Conservation (phyloP, 1,140 invertebrate genomes). For the Neodiprion virginianus region DNA sequence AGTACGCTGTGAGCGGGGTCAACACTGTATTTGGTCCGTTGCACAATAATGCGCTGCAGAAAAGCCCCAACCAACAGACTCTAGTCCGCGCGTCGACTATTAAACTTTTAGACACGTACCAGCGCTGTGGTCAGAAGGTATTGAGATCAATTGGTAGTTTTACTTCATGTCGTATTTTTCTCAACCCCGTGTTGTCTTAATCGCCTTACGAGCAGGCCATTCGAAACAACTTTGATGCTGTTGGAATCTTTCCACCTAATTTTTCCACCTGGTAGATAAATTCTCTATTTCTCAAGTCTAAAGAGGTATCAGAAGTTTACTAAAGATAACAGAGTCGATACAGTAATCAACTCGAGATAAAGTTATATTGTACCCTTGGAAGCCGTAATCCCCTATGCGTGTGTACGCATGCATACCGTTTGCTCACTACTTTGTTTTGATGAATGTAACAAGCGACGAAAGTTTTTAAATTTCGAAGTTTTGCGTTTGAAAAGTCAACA, state of each 20-base stretch:
- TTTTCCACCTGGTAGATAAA: not conserved
- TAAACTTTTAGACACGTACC: slow-evolving; percentile 76
- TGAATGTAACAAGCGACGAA: no score
- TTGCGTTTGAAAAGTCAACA: no score
- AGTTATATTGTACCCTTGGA: no score
- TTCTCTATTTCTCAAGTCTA: not conserved
- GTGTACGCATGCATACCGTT: no score
- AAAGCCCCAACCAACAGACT: slow-evolving; percentile 67
- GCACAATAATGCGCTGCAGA: slow-evolving; percentile 58
- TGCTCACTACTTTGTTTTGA: no score
- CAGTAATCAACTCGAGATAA: no score
- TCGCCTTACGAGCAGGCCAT: not conserved
- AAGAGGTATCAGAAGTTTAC: not conserved
- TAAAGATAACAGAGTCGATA: not conserved
- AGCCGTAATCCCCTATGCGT: no score
- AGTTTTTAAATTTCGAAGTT: no score
- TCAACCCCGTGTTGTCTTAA: slow-evolving; percentile 14
- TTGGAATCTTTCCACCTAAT: no score
- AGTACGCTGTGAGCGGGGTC: slow-evolving; percentile 56
- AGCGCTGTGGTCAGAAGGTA: slow-evolving; percentile 75
- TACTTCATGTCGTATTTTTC: not conserved
- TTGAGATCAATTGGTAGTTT: slow-evolving; percentile 9
- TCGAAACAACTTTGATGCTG: no score
- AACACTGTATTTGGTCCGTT: slow-evolving; percentile 56
- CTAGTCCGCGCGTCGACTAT: slow-evolving; percentile 75